Evolutionary conservation across 2,888 invertebrate genomes (phyloP).

Genomic region (Parthenolecanium corni): DNA sequence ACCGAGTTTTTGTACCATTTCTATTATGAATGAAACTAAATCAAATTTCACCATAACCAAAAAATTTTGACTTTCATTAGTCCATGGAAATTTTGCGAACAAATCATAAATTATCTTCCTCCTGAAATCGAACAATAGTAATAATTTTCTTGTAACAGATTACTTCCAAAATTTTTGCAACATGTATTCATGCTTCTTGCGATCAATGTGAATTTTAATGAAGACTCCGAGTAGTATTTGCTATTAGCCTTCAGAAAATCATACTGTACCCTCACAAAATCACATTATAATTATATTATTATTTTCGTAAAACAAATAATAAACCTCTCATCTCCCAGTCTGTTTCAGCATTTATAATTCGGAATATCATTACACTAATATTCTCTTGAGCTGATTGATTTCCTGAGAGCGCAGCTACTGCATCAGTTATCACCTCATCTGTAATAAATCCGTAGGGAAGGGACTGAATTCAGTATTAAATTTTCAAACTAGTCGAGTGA

Average conservation of each 20-base stretch:
- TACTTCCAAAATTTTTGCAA: too few relatives aligned
- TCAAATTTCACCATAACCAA: conserved; percentile 47
- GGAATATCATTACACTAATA: conserved; percentile 32
- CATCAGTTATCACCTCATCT: conserved; percentile 3
- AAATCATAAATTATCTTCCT: conserved; percentile 36
- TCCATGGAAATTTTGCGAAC: conserved; percentile 37
- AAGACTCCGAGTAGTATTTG: too few relatives aligned
- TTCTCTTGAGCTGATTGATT: background rate
- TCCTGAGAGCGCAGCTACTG: conserved; percentile 8
- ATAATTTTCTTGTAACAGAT: too few relatives aligned
- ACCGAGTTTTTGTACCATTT: background rate
- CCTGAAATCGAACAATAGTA: conserved; percentile 30
- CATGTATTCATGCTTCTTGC: too few relatives aligned
- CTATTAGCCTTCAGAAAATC: too few relatives aligned
- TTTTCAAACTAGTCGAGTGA: background rate
- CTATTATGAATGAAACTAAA: conserved; percentile 11
- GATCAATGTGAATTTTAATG: too few relatives aligned
- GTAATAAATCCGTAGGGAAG: too few relatives aligned
- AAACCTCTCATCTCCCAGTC: conserved; percentile 32
- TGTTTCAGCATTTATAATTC: conserved; percentile 28
- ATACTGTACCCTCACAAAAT: too few relatives aligned
- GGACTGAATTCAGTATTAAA: background rate
- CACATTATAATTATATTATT: too few relatives aligned
- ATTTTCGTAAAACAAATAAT: background rate
- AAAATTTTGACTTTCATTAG: conserved; percentile 38